phyloP scores from a whole-genome alignment of 2,888 invertebrate species.

The Meloe dianella region DNA sequence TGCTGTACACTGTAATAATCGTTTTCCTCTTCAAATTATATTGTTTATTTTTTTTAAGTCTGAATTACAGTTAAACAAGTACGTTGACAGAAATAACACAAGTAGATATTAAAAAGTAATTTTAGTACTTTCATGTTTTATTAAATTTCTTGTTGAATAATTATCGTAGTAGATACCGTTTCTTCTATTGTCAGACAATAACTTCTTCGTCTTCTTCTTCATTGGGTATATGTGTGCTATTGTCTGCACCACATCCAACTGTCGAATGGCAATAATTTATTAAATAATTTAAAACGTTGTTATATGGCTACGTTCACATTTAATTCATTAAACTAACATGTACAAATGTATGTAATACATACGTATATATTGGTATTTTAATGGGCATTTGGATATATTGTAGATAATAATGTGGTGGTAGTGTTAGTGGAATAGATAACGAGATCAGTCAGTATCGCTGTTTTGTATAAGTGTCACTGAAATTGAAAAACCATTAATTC shows the following conservation, averaged over 20 bases:
- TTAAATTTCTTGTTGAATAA: constrained; percentile 35
- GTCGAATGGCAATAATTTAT: constrained; percentile 35
- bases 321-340: too few relatives aligned
- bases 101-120: constrained; percentile 46
- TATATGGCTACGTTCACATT: too few relatives aligned
- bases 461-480: constrained; percentile 53
- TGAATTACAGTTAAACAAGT: constrained; percentile 33
- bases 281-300: constrained; percentile 31
- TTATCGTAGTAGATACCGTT: constrained; percentile 24
- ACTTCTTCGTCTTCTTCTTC: constrained; percentile 9
- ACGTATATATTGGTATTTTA: neutral
- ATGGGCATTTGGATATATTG: neutral
- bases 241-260: constrained; percentile 26
- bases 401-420: neutral
- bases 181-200: constrained; percentile 27
- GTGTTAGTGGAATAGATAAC: constrained; percentile 27
- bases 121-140: constrained; percentile 40
- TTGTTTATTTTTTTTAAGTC: constrained; percentile 47
- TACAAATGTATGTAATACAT: neutral
- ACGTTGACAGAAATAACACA: constrained; percentile 31
- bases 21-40: constrained; percentile 49
- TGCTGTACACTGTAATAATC: constrained; percentile 46
- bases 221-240: constrained; percentile 20
- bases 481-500: constrained; percentile 59
- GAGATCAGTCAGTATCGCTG: constrained; percentile 45